Evolutionary conservation across 2,888 invertebrate genomes (phyloP).

Genomic region (Melipona bicolor): DNA sequence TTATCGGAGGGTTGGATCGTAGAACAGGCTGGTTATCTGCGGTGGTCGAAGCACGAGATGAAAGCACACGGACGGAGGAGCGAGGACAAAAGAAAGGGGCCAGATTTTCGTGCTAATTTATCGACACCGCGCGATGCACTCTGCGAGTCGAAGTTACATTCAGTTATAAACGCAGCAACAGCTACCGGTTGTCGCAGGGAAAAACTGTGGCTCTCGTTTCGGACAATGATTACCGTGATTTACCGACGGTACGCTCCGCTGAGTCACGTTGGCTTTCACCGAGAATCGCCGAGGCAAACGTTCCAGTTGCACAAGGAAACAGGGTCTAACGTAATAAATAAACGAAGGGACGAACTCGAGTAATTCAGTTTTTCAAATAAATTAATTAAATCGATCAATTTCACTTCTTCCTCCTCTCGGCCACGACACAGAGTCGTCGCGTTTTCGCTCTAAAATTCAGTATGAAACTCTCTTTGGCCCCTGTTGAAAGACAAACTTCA

Average conservation of each 20-base stretch:
- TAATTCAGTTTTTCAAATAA: no score
- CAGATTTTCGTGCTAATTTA: conserved; percentile 27
- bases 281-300: not conserved
- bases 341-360: not conserved
- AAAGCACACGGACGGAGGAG: conserved; percentile 2
- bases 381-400: no score
- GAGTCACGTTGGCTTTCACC: not conserved
- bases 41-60: conserved; percentile 4
- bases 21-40: not conserved
- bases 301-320: not conserved
- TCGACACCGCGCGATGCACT: not conserved
- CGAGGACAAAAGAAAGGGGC: not conserved
- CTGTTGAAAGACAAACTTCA: not conserved
- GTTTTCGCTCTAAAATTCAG: not conserved
- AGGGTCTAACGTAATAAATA: not conserved
- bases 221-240: no score
- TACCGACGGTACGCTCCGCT: not conserved
- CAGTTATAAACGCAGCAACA: not conserved
- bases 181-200: not conserved
- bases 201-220: conserved; percentile 2
- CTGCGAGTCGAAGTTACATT: not conserved
- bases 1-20: conserved; percentile 16
- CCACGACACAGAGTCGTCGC: not conserved
- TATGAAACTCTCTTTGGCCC: not conserved
- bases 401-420: not conserved